Base-by-base conservation (phyloP, 1,140 invertebrate genomes). In the Galleria mellonella region DNA sequence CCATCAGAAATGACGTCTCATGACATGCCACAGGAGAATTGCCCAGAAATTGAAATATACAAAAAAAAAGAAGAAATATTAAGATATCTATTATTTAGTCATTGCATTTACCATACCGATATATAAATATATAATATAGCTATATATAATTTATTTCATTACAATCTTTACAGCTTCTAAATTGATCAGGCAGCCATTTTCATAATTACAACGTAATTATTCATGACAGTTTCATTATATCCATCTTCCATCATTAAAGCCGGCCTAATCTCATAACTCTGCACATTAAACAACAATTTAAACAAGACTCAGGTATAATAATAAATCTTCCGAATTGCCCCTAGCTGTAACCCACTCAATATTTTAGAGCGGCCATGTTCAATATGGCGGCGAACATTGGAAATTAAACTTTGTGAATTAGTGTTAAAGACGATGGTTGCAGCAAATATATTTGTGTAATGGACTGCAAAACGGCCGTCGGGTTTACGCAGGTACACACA, bases 201-300 rank as follows among this genome's bases (percentile, higher is more conserved):
- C 17, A 23, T 23, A 3, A 23, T 23, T 23, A 23, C 17, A 23
- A 6, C 17, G 6, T 23, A 23, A 23, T 23, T 23, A 23, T 3
- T 23, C 17, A 23, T 23, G 17, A 23, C 17, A 23, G 2, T 23
- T 23, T 37, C 11, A 14, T 17, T 37, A 17, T 13, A 37, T 37
- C 35, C 14, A 8, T 51, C 60, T 61, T 63, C 52, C 38, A 68
- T 65, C 62, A 62, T 43, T 43, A 48, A 43, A 58, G 33, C 50
- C 50, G 43, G 53, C 13, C 52, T 68, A 70, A 68, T 66, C 62
- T 61, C 51, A 63, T 56, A 60, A 55, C 54, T 68, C 58, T 54
- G 40, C 47, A 63, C 62, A 70, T 73, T 72, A 72, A 76, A 77
- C 71, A 72, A 71, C 67, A 71, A 60, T 72, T 70, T 73, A 64